These are phyloP conservation scores for Alitta virens DNA, from an alignment of 2,888 invertebrate species.

Conservation along the genomic window DNA sequence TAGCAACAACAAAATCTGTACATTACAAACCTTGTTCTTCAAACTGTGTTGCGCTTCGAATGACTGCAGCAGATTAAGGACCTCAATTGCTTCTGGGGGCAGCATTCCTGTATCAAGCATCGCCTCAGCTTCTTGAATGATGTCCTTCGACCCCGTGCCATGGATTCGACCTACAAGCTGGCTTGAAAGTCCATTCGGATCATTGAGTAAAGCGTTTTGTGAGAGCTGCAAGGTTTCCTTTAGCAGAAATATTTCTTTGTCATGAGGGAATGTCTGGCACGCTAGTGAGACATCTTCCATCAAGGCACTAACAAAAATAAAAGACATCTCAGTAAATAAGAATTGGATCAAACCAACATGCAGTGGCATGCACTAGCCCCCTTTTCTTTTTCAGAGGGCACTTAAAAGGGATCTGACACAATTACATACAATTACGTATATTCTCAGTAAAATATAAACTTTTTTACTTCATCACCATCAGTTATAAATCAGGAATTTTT, in stretches of 20 bases:
- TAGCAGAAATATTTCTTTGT: constrained; percentile 30
- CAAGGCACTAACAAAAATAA: constrained; percentile 28
- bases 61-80: constrained; percentile 18
- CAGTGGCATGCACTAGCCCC: too few species aligned
- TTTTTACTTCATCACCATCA: too few species aligned
- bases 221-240: constrained; percentile 37
- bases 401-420: too few species aligned
- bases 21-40: constrained; percentile 3
- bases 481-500: too few species aligned
- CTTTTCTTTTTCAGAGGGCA: too few species aligned
- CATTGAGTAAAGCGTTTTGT: constrained; percentile 33
- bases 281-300: constrained; percentile 34
- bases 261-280: constrained; percentile 27
- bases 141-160: constrained; percentile 9
- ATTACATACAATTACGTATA: too few species aligned
- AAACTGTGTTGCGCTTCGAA: constrained; percentile 17
- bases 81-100: constrained; percentile 3
- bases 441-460: too few species aligned
- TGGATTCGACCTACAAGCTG: constrained; percentile 29
- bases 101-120: constrained; percentile 6
- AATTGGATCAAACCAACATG: too few species aligned
- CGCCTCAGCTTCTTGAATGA: constrained; percentile 17
- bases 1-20: too few species aligned
- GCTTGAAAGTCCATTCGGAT: constrained; percentile 26
- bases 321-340: too few species aligned